Conservation (phyloP, 2,888 invertebrate species). For the Charanyca ferruginea region DNA sequence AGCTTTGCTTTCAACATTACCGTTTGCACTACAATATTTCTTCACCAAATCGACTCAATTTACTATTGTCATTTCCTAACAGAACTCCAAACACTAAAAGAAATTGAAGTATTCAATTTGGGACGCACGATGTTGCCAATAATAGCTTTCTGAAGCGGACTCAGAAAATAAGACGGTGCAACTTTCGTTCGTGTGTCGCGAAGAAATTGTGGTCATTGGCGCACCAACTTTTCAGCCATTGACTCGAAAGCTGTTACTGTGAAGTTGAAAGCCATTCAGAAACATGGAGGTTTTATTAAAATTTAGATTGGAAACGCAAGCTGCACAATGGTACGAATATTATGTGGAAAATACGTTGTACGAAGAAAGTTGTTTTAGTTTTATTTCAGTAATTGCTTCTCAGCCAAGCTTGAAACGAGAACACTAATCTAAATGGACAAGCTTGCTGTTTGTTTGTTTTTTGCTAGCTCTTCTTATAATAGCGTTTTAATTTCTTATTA, state of each 20-base stretch:
- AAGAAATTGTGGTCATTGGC: slow-evolving; percentile 62
- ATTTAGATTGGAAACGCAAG: slow-evolving; percentile 47
- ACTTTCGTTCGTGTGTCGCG: slow-evolving; percentile 51
- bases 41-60: slow-evolving; percentile 1
- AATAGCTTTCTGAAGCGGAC: slow-evolving; percentile 60
- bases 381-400: slow-evolving; percentile 45
- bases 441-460: slow-evolving; percentile 3
- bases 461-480: background rate
- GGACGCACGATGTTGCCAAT: slow-evolving; percentile 57
- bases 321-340: slow-evolving; percentile 27
- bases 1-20: no score
- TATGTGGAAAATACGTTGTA: slow-evolving; percentile 31
- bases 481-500: background rate
- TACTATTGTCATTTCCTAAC: slow-evolving; percentile 12
- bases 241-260: slow-evolving; percentile 54
- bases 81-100: slow-evolving; percentile 27
- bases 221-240: slow-evolving; percentile 58
- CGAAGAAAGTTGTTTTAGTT: slow-evolving; percentile 17
- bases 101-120: slow-evolving; percentile 59
- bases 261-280: slow-evolving; percentile 48
- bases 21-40: no score
- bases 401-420: slow-evolving; percentile 42
- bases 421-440: slow-evolving; percentile 34
- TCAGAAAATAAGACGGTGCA: slow-evolving; percentile 52
- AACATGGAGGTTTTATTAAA: slow-evolving; percentile 56